Evolutionary conservation across 2,113 vertebrate species (phyloP).

Genomic region (Arizona elegans): DNA sequence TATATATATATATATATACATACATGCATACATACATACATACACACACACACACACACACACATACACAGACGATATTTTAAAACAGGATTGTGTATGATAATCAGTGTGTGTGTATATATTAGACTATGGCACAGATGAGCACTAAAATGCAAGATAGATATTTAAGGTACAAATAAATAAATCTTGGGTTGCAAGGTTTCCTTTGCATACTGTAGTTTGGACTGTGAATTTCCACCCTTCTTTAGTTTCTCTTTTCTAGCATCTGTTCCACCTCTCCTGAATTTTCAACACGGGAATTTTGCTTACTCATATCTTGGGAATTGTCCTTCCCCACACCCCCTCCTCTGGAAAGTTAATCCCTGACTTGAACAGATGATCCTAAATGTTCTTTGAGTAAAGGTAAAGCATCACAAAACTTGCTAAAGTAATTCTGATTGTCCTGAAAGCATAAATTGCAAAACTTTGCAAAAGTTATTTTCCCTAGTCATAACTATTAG

Average conservation of each 20-base stretch:
- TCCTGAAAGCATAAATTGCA: background rate
- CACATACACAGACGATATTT: background rate
- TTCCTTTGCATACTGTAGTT: background rate
- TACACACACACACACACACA: no score
- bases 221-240: background rate
- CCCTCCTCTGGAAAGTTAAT: background rate
- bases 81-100: background rate
- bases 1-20: no score
- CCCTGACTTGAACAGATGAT: background rate
- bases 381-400: background rate
- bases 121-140: background rate
- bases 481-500: conserved; percentile 7
- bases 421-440: background rate
- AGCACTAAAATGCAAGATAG: background rate
- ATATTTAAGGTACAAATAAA: background rate
- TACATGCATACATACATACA: no score
- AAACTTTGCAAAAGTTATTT: conserved; percentile 26
- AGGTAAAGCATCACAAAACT: background rate
- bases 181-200: background rate
- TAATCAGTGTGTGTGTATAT: background rate
- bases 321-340: background rate
- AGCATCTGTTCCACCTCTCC: background rate
- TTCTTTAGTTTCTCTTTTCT: background rate
- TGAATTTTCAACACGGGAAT: background rate
- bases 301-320: background rate